Evolutionary conservation across 2,797 vertebrate genomes (phyloP), one percentile per base, ranked within the genome.

Genomic region (Cetoscarus ocellatus): DNA sequence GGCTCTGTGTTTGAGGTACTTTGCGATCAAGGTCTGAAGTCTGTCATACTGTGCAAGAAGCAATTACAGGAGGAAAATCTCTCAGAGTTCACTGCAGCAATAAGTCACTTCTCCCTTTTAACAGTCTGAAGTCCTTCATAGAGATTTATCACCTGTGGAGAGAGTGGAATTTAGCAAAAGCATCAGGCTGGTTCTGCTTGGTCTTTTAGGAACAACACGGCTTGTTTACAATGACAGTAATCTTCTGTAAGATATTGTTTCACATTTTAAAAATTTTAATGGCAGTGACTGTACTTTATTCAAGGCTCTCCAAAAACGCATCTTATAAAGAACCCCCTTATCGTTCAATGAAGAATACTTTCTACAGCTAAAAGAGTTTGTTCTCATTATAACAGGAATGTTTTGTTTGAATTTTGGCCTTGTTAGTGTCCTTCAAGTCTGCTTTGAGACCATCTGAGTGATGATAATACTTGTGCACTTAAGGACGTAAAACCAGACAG

Each of bases 131-230:
- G 73, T 81, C 82, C 80, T 85, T 84, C 65, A 73, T 57, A 66
- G 63, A 67, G 68, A 85, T 84, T 86, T 84, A 82, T 85, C 50
- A 61, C 71, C 18, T 47, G 10, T 49, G 35, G 64, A 18, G 43
- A 64, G 67, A 45, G 66, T 64, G 74, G 79, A 56, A 42, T 85
- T 73, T 58, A 77, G 80, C 78, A 78, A 82, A 66, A 70, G 18
- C 43, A 12, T 50, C 50, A 48, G 49, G 39, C 15, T 63, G 10
- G 55, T 43, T 74, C 57, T 64, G 11, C 5, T 14, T 15, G n/a
- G 12, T 10, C 17, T 50, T n/a, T 62, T 11, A 67, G 36, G 63
- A 43, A 38, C 55, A 52, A 51, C 44, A 27, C 51, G 50, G 17
- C 14, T 54, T 43, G 10, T 52, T 70, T 50, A 11, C 38, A 50